A percentile compares a stretch with the other conserved stretches of the same genome.
Evolutionary conservation across 2,888 invertebrate genomes (phyloP).

Genomic region (Hydropsyche betteni): DNA sequence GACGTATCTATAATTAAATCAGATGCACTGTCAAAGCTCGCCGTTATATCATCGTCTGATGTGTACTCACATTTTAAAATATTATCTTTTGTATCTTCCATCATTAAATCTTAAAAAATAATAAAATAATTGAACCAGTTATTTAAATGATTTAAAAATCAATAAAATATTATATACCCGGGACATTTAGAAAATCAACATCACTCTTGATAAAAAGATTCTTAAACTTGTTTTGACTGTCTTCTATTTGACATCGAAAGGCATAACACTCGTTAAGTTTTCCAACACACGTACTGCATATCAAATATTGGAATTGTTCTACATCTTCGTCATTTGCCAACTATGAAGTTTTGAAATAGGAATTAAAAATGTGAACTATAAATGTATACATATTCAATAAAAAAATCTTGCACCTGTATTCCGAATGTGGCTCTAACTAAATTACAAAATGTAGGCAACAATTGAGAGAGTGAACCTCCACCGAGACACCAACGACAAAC

Average conservation of each 20-base stretch:
- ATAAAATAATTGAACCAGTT: background rate
- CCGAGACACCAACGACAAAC: conserved; percentile 14
- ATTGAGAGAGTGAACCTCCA: background rate
- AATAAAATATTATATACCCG: background rate
- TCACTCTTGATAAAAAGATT: conserved; percentile 20
- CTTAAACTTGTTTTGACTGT: conserved; percentile 37
- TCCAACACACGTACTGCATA: conserved; percentile 32
- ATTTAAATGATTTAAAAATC: background rate
- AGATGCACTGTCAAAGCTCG: background rate
- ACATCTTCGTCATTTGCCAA: conserved; percentile 1
- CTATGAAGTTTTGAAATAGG: background rate
- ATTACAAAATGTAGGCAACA: background rate
- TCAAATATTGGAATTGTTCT: conserved; percentile 31
- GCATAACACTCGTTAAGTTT: conserved; percentile 40
- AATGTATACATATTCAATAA: no score
- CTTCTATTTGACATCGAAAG: conserved; percentile 42
- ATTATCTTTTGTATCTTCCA: conserved; percentile 19
- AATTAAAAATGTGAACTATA: background rate
- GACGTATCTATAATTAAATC: conserved; percentile 3
- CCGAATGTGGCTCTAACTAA: conserved; percentile 18
- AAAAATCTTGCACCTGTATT: background rate
- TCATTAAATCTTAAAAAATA: conserved; percentile 25
- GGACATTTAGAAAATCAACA: conserved; percentile 12
- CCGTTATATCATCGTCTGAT: conserved; percentile 29
- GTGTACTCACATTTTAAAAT: conserved; percentile 35